Evolutionary conservation across 2,797 vertebrate species (phyloP).

Genomic region (Sebastes hopkinsi): DNA sequence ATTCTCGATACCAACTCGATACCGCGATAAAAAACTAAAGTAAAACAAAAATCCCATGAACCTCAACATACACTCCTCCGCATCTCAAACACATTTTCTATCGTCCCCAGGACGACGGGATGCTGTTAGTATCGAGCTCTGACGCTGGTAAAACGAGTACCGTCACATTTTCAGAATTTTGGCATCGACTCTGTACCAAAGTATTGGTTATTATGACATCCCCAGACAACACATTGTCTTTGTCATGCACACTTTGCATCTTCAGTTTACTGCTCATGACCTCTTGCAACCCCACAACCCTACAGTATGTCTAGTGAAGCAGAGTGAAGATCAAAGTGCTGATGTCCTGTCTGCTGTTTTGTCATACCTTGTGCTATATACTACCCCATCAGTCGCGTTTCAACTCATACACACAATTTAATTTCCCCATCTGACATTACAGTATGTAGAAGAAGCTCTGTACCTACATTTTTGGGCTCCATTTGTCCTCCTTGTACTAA

Average conservation of each 20-base stretch:
- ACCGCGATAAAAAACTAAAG: background rate
- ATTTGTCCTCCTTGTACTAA: background rate
- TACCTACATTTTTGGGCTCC: background rate
- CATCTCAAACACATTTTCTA: background rate
- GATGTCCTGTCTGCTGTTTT: background rate
- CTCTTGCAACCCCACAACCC: background rate
- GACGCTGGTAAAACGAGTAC: background rate
- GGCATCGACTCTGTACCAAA: background rate
- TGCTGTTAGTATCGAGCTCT: too few species aligned
- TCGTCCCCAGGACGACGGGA: background rate
- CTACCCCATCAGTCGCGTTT: background rate
- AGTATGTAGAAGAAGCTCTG: background rate
- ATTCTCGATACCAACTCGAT: background rate
- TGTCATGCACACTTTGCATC: background rate
- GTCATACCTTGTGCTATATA: background rate
- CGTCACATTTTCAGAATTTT: background rate
- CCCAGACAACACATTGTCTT: background rate
- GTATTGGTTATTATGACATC: background rate
- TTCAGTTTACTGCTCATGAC: background rate
- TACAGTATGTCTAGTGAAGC: background rate
- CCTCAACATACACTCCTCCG: fast-evolving
- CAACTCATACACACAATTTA: background rate
- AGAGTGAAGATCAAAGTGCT: conserved; percentile 5
- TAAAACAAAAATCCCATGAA: background rate
- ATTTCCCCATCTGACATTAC: background rate